Conservation (phyloP, 2,888 invertebrate genomes). For the Blastobasis lacticolella region DNA sequence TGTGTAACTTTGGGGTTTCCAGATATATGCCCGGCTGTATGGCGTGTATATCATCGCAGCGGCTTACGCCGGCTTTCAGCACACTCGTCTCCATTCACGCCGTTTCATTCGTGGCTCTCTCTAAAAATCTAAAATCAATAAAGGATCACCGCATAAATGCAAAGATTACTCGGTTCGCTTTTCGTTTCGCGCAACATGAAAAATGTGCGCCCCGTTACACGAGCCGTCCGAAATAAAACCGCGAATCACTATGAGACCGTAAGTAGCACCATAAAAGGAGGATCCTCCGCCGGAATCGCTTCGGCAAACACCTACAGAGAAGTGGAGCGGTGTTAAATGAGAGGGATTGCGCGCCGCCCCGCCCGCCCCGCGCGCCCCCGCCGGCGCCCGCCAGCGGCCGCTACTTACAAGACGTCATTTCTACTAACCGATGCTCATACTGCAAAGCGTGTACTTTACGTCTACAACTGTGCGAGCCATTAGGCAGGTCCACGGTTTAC, state of each 20-base stretch:
- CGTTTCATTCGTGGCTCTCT: slow-evolving; percentile 70
- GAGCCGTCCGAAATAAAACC: slow-evolving; percentile 72
- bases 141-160: slow-evolving; percentile 72
- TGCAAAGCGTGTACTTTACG: slow-evolving; percentile 36
- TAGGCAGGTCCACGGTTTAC: too few species aligned
- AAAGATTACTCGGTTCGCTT: slow-evolving; percentile 69
- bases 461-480: background rate
- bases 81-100: slow-evolving; percentile 67
- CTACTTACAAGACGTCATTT: slow-evolving; percentile 51
- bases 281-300: slow-evolving; percentile 66
- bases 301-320: slow-evolving; percentile 72
- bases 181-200: slow-evolving; percentile 61
- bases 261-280: slow-evolving; percentile 69
- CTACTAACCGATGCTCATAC: slow-evolving; percentile 51
- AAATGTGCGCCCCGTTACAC: slow-evolving; percentile 67
- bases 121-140: slow-evolving; percentile 75
- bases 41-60: slow-evolving; percentile 65
- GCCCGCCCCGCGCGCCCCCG: slow-evolving; percentile 24
- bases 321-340: slow-evolving; percentile 71
- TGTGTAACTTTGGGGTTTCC: slow-evolving; percentile 43
- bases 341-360: slow-evolving; percentile 60
- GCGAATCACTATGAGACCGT: slow-evolving; percentile 72
- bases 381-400: slow-evolving; percentile 13
- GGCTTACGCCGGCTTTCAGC: slow-evolving; percentile 67
- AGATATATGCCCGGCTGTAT: slow-evolving; percentile 57